Percentiles rank a stretch among this genome's conserved stretches.
Evolutionary conservation across 2,113 vertebrate genomes (phyloP).

Genomic region (Rallus limicola): DNA sequence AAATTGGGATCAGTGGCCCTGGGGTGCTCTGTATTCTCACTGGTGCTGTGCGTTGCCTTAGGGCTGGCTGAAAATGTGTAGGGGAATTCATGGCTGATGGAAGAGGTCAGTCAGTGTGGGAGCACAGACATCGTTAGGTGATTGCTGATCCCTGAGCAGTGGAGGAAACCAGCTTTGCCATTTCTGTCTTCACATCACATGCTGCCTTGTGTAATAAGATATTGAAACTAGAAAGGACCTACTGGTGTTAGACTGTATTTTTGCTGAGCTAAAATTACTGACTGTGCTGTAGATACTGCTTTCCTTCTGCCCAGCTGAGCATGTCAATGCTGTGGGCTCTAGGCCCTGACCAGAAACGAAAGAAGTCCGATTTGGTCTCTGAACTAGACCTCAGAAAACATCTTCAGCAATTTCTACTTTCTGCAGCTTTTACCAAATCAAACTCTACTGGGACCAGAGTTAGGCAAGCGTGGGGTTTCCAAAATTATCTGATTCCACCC

Average conservation of each 20-base stretch:
- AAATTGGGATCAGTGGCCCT: neutral
- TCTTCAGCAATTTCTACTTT: slow-evolving; percentile 4
- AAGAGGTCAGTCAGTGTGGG: neutral
- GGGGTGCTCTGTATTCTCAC: neutral
- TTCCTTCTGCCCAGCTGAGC: neutral
- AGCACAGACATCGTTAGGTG: neutral
- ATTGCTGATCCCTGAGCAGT: neutral
- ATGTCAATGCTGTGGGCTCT: neutral
- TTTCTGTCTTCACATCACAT: neutral
- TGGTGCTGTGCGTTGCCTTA: neutral
- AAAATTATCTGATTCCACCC: neutral
- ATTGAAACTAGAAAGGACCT: neutral
- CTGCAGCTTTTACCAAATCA: neutral
- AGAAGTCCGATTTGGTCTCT: neutral
- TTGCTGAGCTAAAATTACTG: neutral
- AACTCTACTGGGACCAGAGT: neutral
- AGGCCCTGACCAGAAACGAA: neutral
- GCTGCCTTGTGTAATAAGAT: neutral
- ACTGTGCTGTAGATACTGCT: neutral
- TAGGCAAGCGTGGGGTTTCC: neutral
- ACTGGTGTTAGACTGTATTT: neutral
- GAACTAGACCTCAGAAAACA: neutral
- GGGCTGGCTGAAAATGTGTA: neutral
- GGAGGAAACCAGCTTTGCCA: neutral
- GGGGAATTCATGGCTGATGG: neutral